Evolutionary conservation across 2,797 vertebrate genomes (phyloP).

Genomic region (Gadopsis bispinosus): DNA sequence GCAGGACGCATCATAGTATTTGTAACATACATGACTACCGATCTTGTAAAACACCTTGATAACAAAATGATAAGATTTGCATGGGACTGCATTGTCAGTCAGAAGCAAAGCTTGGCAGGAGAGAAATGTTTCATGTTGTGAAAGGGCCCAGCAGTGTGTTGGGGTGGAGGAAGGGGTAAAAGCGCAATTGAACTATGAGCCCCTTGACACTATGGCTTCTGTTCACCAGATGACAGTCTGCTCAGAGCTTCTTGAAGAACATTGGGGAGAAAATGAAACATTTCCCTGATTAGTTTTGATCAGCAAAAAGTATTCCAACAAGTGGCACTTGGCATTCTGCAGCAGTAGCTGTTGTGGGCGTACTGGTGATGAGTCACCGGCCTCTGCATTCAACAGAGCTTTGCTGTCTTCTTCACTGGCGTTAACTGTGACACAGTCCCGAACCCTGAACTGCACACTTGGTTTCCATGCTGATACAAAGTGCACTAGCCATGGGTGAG

Average conservation of each 20-base stretch:
- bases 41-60: slow-evolving; percentile 13
- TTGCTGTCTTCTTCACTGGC: slow-evolving; percentile 24
- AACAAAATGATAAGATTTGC: slow-evolving; percentile 2
- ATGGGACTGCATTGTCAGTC: slow-evolving; percentile 18
- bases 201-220: slow-evolving; percentile 15
- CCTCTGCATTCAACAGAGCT: slow-evolving; percentile 36
- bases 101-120: not conserved
- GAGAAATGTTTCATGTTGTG: slow-evolving; percentile 26
- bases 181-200: slow-evolving; percentile 48
- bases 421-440: slow-evolving; percentile 31
- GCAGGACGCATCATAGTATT: slow-evolving; percentile 23
- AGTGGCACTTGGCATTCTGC: slow-evolving; percentile 28
- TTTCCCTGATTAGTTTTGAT: slow-evolving; percentile 10
- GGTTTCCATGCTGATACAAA: slow-evolving; percentile 61
- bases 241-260: slow-evolving; percentile 1
- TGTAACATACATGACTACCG: slow-evolving; percentile 23
- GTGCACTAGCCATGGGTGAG: slow-evolving; percentile 48
- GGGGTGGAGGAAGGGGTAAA: slow-evolving; percentile 50
- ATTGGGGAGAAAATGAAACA: slow-evolving; percentile 9
- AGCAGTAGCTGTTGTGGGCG: slow-evolving; percentile 29
- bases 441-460: slow-evolving; percentile 16
- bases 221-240: slow-evolving; percentile 26
- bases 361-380: slow-evolving; percentile 41
- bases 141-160: slow-evolving; percentile 55
- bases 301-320: not conserved